Percentiles rank a stretch among this genome's conserved stretches.
Conservation (phyloP, 2,888 invertebrate species). For the Eupithecia abbreviata region DNA sequence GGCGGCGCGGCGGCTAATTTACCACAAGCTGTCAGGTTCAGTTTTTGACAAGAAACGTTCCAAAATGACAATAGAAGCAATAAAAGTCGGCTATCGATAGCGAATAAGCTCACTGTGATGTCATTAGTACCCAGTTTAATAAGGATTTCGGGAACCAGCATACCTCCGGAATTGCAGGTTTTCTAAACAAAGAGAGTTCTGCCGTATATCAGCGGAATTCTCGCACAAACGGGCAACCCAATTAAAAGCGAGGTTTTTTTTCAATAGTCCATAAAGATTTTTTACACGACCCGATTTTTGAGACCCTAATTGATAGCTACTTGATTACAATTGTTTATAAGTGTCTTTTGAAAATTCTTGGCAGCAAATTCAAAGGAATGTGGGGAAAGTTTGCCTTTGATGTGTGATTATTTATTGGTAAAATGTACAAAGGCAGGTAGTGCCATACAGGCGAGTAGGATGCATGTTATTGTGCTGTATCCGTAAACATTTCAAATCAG, state of each 20-base stretch:
- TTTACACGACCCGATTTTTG: slow-evolving; percentile 1
- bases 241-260: slow-evolving; percentile 66
- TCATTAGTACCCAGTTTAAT: neutral
- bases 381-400: neutral
- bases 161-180: slow-evolving; percentile 12
- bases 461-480: neutral
- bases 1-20: neutral
- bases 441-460: neutral
- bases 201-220: slow-evolving; percentile 61
- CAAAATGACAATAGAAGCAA: neutral
- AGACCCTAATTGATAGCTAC: neutral
- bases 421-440: neutral
- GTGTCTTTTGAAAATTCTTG: neutral
- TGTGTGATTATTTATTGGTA: neutral
- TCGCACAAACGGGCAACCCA: slow-evolving; percentile 68
- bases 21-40: neutral
- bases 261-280: slow-evolving; percentile 42
- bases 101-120: neutral
- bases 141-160: neutral
- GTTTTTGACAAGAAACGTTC: neutral
- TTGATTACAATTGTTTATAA: neutral
- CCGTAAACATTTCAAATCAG: neutral
- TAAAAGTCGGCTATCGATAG: neutral
- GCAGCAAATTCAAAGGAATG: neutral
- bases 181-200: slow-evolving; percentile 38